Percentiles rank a stretch among this genome's conserved stretches.
phyloP scores from a whole-genome alignment of 2,797 vertebrate genomes.

The Pyrocephalus nanus region DNA sequence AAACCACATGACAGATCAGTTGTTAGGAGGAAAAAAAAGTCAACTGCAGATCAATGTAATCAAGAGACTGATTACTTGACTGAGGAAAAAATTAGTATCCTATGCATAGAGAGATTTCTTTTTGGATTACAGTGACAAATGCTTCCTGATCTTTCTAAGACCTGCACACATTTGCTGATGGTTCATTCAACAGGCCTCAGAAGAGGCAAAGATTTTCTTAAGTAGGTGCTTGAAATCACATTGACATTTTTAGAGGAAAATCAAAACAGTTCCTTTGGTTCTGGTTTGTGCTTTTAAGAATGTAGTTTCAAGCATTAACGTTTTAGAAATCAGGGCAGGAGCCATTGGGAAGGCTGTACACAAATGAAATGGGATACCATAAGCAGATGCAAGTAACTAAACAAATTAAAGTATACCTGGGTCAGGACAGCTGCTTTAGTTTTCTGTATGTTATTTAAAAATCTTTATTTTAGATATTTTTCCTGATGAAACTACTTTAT shows the following conservation, averaged over 20 bases:
- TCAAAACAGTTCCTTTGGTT: conserved; percentile 3
- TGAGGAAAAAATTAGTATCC: conserved; percentile 48
- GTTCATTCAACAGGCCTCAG: conserved; percentile 24
- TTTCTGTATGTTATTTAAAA: neutral
- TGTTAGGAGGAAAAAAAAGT: conserved; percentile 9
- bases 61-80: conserved; percentile 41
- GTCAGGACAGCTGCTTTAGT: neutral
- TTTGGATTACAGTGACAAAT: conserved; percentile 29
- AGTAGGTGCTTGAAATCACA: conserved; percentile 5
- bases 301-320: neutral
- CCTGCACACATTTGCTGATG: neutral
- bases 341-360: neutral
- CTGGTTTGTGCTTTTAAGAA: neutral
- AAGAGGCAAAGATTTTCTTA: conserved; percentile 32
- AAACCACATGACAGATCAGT: neutral
- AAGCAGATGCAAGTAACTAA: neutral
- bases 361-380: neutral
- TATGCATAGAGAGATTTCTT: neutral
- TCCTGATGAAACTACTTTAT: neutral
- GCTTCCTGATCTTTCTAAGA: conserved; percentile 15
- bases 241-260: conserved; percentile 18
- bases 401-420: neutral
- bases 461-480: neutral
- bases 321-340: neutral
- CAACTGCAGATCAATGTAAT: conserved; percentile 26